Percentiles rank a stretch among this genome's conserved stretches.
Evolutionary conservation across 1,140 invertebrate genomes (phyloP).

Genomic region (Drosophila paulistorum): DNA sequence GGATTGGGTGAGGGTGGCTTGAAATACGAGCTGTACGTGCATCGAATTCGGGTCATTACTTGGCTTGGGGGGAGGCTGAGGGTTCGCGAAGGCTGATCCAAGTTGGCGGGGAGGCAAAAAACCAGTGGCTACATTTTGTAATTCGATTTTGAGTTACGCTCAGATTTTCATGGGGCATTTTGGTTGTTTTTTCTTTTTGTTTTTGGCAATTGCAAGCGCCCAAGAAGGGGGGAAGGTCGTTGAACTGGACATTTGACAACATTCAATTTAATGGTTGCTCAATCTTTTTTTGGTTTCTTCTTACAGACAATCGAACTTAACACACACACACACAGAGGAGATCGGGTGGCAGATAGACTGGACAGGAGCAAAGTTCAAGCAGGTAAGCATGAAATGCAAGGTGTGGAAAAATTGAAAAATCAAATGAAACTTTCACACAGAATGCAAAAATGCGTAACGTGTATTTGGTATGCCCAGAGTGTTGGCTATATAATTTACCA

Average conservation of each 20-base stretch:
- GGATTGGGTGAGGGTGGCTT: conserved; percentile 12
- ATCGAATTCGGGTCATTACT: conserved; percentile 74
- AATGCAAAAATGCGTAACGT: conserved; percentile 72
- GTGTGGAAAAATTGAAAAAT: conserved; percentile 2
- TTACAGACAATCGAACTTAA: conserved; percentile 38
- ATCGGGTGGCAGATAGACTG: conserved; percentile 36
- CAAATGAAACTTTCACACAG: conserved; percentile 52
- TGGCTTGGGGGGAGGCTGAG: conserved; percentile 19
- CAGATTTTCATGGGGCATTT: conserved; percentile 12
- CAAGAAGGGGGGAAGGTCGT: conserved; percentile 38
- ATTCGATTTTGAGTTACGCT: conserved; percentile 65
- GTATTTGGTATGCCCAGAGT: conserved; percentile 52
- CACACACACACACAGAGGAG: conserved; percentile 12
- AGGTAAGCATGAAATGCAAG: conserved; percentile 41
- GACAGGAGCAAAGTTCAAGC: conserved; percentile 59
- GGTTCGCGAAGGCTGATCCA: not conserved
- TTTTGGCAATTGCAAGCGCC: conserved; percentile 47
- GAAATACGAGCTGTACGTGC: conserved; percentile 72
- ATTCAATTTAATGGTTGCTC: conserved; percentile 44
- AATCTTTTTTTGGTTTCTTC: conserved; percentile 33
- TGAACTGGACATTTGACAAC: conserved; percentile 56
- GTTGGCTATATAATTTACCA: conserved; percentile 45
- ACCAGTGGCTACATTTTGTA: conserved; percentile 62
- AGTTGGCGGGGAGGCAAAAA: not conserved
- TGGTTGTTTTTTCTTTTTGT: not conserved